These are phyloP conservation scores for Apoda limacodes DNA, from an alignment of 2,888 invertebrate species.

Conservation along the genomic window DNA sequence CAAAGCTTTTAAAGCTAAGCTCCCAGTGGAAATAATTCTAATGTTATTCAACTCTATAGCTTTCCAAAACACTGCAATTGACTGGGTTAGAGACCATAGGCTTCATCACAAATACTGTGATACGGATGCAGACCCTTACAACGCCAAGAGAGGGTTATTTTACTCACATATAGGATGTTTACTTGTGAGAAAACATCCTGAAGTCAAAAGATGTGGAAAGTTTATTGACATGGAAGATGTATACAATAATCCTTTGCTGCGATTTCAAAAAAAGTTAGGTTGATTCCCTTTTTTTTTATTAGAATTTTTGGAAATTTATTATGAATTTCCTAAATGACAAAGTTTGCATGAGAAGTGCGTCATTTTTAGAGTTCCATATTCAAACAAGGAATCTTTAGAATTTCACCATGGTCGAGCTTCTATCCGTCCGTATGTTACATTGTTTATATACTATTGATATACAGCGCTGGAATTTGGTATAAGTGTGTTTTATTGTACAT, in stretches of 20 bases:
- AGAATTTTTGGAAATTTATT: too few relatives aligned
- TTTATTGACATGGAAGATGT: conserved; percentile 79
- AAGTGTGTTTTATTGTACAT: too few relatives aligned
- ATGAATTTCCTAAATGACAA: too few relatives aligned
- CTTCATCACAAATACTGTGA: conserved; percentile 65
- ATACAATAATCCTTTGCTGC: conserved; percentile 73
- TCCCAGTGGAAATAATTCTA: conserved; percentile 26
- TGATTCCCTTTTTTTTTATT: conserved; percentile 4
- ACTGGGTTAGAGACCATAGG: conserved; percentile 28
- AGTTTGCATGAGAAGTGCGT: too few relatives aligned
- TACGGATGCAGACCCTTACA: conserved; percentile 84
- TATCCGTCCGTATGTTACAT: too few relatives aligned
- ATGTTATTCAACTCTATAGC: conserved; percentile 27
- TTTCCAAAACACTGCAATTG: conserved; percentile 24
- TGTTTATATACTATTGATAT: too few relatives aligned
- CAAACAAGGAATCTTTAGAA: too few relatives aligned
- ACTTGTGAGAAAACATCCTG: conserved; percentile 79
- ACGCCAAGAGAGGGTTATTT: conserved; percentile 82
- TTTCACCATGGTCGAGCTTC: too few relatives aligned
- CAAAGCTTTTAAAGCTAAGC: conserved; percentile 26
- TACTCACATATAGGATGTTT: conserved; percentile 89
- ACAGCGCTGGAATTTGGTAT: too few relatives aligned
- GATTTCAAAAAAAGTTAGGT: conserved; percentile 75
- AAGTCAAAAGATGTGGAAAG: conserved; percentile 77
- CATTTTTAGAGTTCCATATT: too few relatives aligned